phyloP scores from a whole-genome alignment of 2,888 invertebrate species.

The Parnassius smintheus region DNA sequence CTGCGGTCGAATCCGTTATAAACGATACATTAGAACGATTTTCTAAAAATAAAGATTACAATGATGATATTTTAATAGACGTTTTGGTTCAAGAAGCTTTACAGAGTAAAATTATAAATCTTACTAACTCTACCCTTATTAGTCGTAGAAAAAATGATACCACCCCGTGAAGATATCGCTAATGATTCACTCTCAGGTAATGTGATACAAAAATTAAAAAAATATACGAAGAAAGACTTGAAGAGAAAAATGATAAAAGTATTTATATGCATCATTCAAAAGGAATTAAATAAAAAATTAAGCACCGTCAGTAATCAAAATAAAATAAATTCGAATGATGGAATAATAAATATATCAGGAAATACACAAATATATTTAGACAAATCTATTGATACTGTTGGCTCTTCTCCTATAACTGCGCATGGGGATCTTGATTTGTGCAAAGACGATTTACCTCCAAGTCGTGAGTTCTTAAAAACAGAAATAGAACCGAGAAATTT shows the following conservation, averaged over 20 bases:
- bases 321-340: neutral
- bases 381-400: constrained; percentile 51
- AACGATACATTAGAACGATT: constrained; percentile 52
- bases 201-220: constrained; percentile 52
- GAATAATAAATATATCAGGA: constrained; percentile 20
- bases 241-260: constrained; percentile 17
- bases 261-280: neutral
- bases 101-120: constrained; percentile 29
- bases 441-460: constrained; percentile 49
- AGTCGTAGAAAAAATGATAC: constrained; percentile 48
- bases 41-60: constrained; percentile 45
- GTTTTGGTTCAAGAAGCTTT: constrained; percentile 56
- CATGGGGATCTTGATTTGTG: constrained; percentile 47
- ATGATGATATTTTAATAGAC: constrained; percentile 50
- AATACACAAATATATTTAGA: constrained; percentile 37
- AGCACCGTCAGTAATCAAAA: neutral
- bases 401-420: constrained; percentile 52
- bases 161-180: constrained; percentile 34
- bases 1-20: constrained; percentile 51
- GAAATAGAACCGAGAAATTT: constrained; percentile 45
- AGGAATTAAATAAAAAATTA: neutral
- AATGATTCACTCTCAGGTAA: constrained; percentile 45
- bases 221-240: constrained; percentile 42
- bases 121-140: constrained; percentile 53
- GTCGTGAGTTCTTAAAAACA: constrained; percentile 39